phyloP scores from a whole-genome alignment of 2,113 vertebrate genomes.

The Sinocyclocheilus grahami region DNA sequence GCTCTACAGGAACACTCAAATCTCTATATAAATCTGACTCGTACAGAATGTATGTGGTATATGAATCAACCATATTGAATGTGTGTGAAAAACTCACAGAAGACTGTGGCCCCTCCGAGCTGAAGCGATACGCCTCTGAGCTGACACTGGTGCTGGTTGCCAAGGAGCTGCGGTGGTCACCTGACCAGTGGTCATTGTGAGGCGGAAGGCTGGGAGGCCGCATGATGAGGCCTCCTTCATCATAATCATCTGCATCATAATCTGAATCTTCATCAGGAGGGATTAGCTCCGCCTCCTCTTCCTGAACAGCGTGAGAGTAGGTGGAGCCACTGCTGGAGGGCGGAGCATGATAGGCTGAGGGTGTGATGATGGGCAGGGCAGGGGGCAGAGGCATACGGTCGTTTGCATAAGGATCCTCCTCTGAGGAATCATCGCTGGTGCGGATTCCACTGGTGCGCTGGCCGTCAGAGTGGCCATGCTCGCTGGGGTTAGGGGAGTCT shows the following conservation, averaged over 20 bases:
- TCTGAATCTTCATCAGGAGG: constrained; percentile 88
- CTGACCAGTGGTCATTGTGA: constrained; percentile 87
- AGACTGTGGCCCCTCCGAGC: constrained; percentile 94
- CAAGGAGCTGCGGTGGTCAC: constrained; percentile 86
- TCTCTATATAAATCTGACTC: too few relatives aligned
- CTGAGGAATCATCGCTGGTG: constrained; percentile 94
- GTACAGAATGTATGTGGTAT: too few relatives aligned
- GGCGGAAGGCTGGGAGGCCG: constrained; percentile 85
- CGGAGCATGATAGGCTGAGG: constrained; percentile 70
- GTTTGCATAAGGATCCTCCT: constrained; percentile 96
- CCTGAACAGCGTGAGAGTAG: constrained; percentile 80
- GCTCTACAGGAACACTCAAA: background rate
- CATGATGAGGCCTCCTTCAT: constrained; percentile 86
- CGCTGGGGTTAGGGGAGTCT: constrained; percentile 95
- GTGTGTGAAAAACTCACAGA: constrained; percentile 79
- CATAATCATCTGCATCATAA: constrained; percentile 89
- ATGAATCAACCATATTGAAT: background rate
- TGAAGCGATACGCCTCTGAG: constrained; percentile 90
- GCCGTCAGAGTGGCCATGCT: constrained; percentile 91
- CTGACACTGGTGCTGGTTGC: constrained; percentile 95
- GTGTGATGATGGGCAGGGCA: constrained; percentile 62
- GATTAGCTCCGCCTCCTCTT: constrained; percentile 78
- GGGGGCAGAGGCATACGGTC: constrained; percentile 78
- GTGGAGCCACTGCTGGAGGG: constrained; percentile 79
- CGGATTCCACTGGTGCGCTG: constrained; percentile 96